Percentiles rank a stretch among this genome's conserved stretches.
Evolutionary conservation across 2,113 vertebrate species (phyloP).

Genomic region (Coturnix japonica): DNA sequence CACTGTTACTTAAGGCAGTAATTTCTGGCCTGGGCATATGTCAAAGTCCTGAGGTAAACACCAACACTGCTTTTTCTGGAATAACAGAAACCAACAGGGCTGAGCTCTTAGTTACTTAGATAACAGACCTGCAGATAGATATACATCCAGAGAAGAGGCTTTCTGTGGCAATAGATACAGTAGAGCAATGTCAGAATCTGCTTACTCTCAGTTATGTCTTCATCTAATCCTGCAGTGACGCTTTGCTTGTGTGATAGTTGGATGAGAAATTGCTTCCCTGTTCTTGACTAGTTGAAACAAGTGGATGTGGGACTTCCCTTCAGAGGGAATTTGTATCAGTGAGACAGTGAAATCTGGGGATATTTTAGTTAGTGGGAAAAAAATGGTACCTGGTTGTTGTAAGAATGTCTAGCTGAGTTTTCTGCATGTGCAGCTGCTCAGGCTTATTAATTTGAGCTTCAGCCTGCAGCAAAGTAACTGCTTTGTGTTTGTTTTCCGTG

Average conservation of each 20-base stretch:
- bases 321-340: neutral
- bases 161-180: neutral
- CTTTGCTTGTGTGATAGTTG: neutral
- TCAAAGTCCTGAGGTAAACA: neutral
- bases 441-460: neutral
- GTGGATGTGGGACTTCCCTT: no score
- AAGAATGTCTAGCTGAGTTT: neutral
- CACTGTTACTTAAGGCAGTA: neutral
- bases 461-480: neutral
- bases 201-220: neutral
- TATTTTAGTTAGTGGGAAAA: neutral
- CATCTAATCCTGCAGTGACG: no score
- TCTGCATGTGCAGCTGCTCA: rapidly evolving
- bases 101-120: neutral
- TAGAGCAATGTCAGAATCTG: neutral
- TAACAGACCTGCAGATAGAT: no score
- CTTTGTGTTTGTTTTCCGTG: neutral
- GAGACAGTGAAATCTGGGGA: neutral
- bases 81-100: neutral
- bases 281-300: neutral
- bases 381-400: neutral
- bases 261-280: neutral
- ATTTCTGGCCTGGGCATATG: neutral
- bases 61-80: neutral
- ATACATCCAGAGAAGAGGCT: no score